These are phyloP conservation scores for Origma solitaria DNA, from an alignment of 2,113 vertebrate species.

Conservation along the genomic window DNA sequence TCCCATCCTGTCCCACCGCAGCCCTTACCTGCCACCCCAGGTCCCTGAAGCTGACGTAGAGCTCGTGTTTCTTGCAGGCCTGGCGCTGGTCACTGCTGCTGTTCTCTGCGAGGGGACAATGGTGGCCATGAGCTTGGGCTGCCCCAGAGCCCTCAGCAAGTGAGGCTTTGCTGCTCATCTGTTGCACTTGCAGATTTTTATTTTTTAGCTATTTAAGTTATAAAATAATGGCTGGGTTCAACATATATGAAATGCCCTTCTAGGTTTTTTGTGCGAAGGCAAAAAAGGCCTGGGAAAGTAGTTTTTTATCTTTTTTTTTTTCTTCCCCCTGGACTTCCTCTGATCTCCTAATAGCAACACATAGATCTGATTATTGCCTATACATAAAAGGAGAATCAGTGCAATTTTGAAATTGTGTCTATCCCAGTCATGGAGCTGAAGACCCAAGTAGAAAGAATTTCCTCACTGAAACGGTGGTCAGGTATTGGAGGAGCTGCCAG, in stretches of 20 bases:
- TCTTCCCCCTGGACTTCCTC: not conserved
- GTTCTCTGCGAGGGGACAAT: constrained; percentile 75
- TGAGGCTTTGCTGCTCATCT: accelerated
- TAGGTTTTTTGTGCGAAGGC: not conserved
- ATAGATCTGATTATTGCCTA: not conserved
- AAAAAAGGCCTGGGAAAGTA: not conserved
- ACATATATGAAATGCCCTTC: not conserved
- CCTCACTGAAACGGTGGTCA: not conserved
- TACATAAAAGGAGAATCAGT: not conserved
- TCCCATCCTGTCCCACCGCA: not conserved
- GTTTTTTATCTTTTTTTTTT: accelerated
- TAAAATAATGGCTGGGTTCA: not conserved
- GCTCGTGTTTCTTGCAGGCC: constrained; percentile 95
- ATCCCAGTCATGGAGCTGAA: accelerated
- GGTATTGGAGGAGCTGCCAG: not conserved
- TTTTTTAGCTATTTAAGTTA: not conserved
- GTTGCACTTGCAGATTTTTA: accelerated
- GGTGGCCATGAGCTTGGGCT: not conserved
- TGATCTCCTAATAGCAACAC: not conserved
- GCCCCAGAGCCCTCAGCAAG: not conserved
- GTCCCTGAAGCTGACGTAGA: constrained; percentile 96
- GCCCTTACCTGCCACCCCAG: constrained; percentile 92
- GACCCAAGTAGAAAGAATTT: not conserved
- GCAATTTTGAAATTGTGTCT: not conserved
- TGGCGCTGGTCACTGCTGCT: constrained; percentile 91